Evolutionary conservation across 2,113 vertebrate species (phyloP), one percentile per base, ranked within the genome.

Genomic region (Apaloderma vittatum): DNA sequence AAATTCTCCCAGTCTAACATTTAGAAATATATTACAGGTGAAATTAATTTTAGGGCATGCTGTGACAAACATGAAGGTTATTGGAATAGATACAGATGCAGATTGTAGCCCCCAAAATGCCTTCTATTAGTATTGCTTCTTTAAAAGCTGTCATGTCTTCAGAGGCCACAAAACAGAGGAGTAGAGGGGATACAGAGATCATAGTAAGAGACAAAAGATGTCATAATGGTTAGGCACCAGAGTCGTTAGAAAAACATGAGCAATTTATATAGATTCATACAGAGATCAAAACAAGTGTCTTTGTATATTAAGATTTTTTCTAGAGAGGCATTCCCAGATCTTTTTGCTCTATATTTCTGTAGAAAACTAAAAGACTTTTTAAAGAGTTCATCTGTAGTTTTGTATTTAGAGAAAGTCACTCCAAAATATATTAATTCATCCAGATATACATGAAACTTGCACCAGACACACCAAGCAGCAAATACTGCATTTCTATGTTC

Each of bases 181-280:
- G 84, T 30, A 65, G 54, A 83, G 6, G 51, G 9, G 32, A 75
- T 30, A 14, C n/a, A 84, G 74, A 76, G 46, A 62, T 88, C 70
- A 32, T 8, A 49, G 19, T 2, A 65, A 40, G 92, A 30, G 51
- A 94, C 71, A 71, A 86, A 92, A 81, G 65, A 92, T 90, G 63
- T 84, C 32, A 37, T 48, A 91, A 58, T 19, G 20, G 32, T 78
- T 85, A 73, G 78, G 66, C 12, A 92, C 20, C 92, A 86, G 32
- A 55, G n/a, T 36, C 65, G 83, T 92, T 84, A 86, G 72, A 77
- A 74, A 80, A 77, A 43, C 37, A 57, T 92, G 75, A 92, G 77
- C 63, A 67, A 74, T 86, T 83, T 86, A 29, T 55, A 71, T 48
- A 58, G 71, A 32, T 26, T 79, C 67, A 70, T 52, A 22, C 32